Conservation (phyloP, 2,113 vertebrate genomes). For the Pagrus major region DNA sequence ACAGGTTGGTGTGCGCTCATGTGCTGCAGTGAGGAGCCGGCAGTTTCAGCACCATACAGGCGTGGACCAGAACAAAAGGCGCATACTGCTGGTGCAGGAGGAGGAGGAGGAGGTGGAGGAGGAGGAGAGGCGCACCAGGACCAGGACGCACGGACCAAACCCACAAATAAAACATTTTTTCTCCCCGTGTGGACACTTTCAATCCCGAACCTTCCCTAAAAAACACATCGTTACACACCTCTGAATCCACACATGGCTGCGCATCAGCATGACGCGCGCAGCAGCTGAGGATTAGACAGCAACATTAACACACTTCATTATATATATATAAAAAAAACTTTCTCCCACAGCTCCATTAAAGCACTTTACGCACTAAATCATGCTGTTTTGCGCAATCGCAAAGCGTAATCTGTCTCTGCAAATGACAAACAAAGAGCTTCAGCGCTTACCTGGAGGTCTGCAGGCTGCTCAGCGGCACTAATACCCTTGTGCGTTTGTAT, state of each 20-base stretch:
- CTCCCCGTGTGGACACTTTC: background rate
- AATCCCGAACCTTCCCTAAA: background rate
- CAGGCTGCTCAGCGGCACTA: conserved; percentile 62
- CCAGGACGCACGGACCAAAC: background rate
- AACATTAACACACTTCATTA: background rate
- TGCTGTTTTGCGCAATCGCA: background rate
- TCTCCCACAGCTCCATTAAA: too few relatives aligned
- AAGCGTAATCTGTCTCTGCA: too few relatives aligned
- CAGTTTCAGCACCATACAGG: conserved; percentile 79
- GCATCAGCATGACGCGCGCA: conserved; percentile 31
- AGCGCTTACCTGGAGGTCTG: conserved; percentile 74
- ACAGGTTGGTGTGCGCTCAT: background rate
- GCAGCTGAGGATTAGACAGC: conserved; percentile 36
- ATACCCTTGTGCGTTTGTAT: conserved; percentile 34
- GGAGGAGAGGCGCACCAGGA: conserved; percentile 30
- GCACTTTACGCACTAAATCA: accelerated
- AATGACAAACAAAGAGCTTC: conserved; percentile 1
- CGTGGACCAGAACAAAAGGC: conserved; percentile 84
- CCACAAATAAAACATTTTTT: background rate
- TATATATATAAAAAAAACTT: too few relatives aligned
- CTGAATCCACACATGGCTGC: conserved; percentile 7
- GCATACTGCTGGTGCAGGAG: conserved; percentile 44
- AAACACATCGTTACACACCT: background rate
- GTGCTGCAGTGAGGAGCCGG: conserved; percentile 23
- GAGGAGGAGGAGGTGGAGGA: too few relatives aligned